phyloP scores from a whole-genome alignment of 2,113 vertebrate genomes.

The Acanthochromis polyacanthus region DNA sequence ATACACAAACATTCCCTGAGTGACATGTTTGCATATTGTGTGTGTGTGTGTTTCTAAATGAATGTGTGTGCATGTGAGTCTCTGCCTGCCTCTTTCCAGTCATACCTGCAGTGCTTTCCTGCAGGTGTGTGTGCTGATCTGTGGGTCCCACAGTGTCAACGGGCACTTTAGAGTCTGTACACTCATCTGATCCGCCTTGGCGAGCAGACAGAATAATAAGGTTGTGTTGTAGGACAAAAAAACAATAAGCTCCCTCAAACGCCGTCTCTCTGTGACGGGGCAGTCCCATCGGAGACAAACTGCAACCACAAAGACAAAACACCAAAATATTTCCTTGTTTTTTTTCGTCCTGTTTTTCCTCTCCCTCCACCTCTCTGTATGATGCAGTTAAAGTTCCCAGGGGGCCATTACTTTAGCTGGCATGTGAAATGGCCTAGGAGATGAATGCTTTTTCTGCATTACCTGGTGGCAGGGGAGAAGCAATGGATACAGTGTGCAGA shows the following conservation, averaged over 20 bases:
- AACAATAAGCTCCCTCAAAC: constrained; percentile 54
- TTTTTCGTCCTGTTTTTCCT: not conserved
- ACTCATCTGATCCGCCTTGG: constrained; percentile 57
- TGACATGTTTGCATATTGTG: constrained; percentile 8
- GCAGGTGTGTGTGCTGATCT: constrained; percentile 17
- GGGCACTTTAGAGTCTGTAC: constrained; percentile 51
- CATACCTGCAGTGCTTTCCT: constrained; percentile 36
- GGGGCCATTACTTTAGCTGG: constrained; percentile 77
- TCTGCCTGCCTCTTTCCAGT: constrained; percentile 9
- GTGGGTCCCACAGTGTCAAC: constrained; percentile 25
- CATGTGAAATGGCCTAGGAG: constrained; percentile 75
- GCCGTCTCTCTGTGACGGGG: constrained; percentile 8
- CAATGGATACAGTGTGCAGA: constrained; percentile 67
- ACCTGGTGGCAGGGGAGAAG: constrained; percentile 65
- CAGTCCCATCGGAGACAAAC: constrained; percentile 59
- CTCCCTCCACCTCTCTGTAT: constrained; percentile 8
- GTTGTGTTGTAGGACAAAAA: constrained; percentile 63
- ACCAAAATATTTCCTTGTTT: constrained; percentile 56
- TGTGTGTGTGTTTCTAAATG: constrained; percentile 27
- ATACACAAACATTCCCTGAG: constrained; percentile 4
- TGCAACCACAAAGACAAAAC: constrained; percentile 49
- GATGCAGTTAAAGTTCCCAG: constrained; percentile 76
- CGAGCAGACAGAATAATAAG: constrained; percentile 50
- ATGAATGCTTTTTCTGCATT: constrained; percentile 81
- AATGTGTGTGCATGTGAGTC: constrained; percentile 3